A percentile compares a stretch with the other conserved stretches of the same genome.
Conservation (phyloP, 1,140 invertebrate species). For the Telenomus remus region DNA sequence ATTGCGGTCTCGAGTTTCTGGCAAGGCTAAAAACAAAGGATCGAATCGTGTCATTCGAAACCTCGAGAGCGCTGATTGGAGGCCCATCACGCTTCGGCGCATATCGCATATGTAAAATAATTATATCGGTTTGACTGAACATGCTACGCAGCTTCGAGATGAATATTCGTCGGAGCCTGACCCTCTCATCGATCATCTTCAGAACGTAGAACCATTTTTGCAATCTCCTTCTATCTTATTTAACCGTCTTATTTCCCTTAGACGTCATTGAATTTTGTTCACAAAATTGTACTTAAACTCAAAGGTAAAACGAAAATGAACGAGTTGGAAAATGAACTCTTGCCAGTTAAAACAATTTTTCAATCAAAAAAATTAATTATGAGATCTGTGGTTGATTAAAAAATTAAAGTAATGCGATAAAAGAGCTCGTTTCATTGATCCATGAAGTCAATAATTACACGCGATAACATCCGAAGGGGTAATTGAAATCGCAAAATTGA, state of each 20-base stretch:
- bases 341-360: too few relatives aligned
- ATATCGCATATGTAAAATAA: conserved; percentile 70
- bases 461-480: conserved; percentile 7
- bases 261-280: not conserved
- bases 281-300: too few relatives aligned
- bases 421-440: conserved; percentile 36
- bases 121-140: conserved; percentile 72
- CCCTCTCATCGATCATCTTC: conserved; percentile 74
- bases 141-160: conserved; percentile 66
- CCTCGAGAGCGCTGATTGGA: conserved; percentile 56
- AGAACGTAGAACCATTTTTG: conserved; percentile 64
- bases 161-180: conserved; percentile 67
- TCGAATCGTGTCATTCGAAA: conserved; percentile 49
- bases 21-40: conserved; percentile 43
- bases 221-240: conserved; percentile 57
- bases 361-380: too few relatives aligned
- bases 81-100: conserved; percentile 55
- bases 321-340: too few relatives aligned
- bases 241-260: conserved; percentile 3
- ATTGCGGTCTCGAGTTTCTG: conserved; percentile 50
- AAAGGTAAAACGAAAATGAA: too few relatives aligned
- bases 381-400: too few relatives aligned
- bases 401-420: not conserved
- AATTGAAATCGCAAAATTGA: conserved; percentile 40
- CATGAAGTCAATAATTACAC: conserved; percentile 21